These are phyloP conservation scores for Temnothorax nylanderi DNA, from an alignment of 1,140 invertebrate genomes.

Conservation along the genomic window DNA sequence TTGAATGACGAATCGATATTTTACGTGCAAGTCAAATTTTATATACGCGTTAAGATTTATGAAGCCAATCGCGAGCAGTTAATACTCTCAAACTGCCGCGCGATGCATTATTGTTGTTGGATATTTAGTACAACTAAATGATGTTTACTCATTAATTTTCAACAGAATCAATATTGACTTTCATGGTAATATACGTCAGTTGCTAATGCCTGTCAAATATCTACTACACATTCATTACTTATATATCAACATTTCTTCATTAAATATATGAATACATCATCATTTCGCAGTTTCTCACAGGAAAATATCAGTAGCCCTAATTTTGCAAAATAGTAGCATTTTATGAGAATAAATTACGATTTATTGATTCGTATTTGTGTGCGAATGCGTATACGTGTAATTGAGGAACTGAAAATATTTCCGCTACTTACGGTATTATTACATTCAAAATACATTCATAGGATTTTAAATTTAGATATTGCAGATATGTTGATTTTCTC, in stretches of 20 bases:
- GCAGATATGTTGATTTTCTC: not conserved
- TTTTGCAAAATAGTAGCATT: slow-evolving; percentile 21
- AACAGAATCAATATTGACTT: slow-evolving; percentile 40
- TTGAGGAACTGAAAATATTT: slow-evolving; percentile 18
- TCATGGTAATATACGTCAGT: not conserved
- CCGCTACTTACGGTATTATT: slow-evolving; percentile 31
- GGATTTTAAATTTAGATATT: slow-evolving; percentile 31
- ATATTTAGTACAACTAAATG: slow-evolving; percentile 27
- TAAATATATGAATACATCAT: not conserved
- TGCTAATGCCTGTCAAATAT: slow-evolving; percentile 14
- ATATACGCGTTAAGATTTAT: not conserved
- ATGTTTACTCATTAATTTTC: slow-evolving; percentile 42
- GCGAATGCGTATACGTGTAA: not conserved
- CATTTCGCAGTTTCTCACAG: not conserved
- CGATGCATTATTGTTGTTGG: not conserved
- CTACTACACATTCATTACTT: slow-evolving; percentile 29
- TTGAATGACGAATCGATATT: slow-evolving; percentile 3
- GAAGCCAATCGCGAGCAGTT: not conserved
- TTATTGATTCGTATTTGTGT: not conserved
- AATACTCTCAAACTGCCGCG: not conserved
- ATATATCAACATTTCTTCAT: not conserved
- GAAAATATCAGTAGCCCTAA: not conserved
- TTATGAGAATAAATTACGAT: not conserved
- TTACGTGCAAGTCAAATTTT: not conserved
- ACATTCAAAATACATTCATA: slow-evolving; percentile 31